Percentiles rank a stretch among this genome's conserved stretches.
Evolutionary conservation across 2,113 vertebrate species (phyloP).

Genomic region (Nothobranchius furzeri): DNA sequence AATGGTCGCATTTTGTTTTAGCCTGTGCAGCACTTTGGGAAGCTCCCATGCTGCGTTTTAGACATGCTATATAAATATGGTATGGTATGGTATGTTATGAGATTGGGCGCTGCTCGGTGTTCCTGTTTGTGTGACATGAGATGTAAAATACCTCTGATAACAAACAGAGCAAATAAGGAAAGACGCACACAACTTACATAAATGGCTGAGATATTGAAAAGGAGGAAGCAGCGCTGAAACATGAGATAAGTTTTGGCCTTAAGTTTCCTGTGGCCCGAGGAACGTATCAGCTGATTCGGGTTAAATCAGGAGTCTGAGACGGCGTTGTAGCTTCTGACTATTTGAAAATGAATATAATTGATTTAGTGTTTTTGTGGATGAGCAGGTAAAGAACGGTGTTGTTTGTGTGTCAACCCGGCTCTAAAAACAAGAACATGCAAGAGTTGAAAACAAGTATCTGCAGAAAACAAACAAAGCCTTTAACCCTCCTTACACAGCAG

Average conservation of each 20-base stretch:
- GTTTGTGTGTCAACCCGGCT: neutral
- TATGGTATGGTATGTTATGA: neutral
- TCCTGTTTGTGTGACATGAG: constrained; percentile 57
- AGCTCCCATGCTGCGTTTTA: too few species aligned
- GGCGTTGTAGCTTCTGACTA: neutral
- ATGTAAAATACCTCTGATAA: constrained; percentile 54
- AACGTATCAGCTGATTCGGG: constrained; percentile 55
- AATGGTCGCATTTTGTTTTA: too few species aligned
- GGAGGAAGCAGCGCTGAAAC: constrained; percentile 64
- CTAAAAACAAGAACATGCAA: neutral
- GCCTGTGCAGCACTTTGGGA: too few species aligned
- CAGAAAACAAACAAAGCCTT: neutral
- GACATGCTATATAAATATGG: too few species aligned
- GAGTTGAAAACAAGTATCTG: neutral
- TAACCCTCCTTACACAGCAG: too few species aligned
- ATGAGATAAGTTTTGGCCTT: constrained; percentile 53
- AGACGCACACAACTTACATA: constrained; percentile 56
- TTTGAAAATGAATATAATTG: neutral
- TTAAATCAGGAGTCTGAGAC: neutral
- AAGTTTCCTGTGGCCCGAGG: constrained; percentile 46
- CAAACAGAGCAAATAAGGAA: constrained; percentile 53
- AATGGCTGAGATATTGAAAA: constrained; percentile 63
- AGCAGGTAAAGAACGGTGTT: neutral
- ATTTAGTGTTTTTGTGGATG: neutral
- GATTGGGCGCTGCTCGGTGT: constrained; percentile 23